phyloP scores from a whole-genome alignment of 2,797 vertebrate species.

The Leptodactylus fallax region DNA sequence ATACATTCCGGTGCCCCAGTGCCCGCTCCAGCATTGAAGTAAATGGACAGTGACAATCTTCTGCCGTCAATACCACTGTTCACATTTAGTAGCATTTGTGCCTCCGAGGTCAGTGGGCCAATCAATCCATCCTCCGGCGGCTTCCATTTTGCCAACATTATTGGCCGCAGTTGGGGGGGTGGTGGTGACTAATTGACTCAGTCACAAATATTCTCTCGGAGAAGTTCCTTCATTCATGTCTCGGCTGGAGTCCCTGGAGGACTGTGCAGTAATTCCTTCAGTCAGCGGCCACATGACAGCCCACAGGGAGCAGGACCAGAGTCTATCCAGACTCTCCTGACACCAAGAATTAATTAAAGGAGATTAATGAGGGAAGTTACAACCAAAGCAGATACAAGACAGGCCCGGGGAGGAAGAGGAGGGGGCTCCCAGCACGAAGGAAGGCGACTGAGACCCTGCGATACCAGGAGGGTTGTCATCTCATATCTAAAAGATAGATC shows the following conservation, averaged over 20 bases:
- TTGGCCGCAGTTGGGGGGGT: too few relatives aligned
- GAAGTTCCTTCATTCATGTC: background rate
- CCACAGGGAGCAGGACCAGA: background rate
- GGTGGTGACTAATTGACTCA: background rate
- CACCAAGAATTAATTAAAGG: constrained; percentile 2
- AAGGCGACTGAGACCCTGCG: background rate
- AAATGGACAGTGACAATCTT: background rate
- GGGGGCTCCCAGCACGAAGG: background rate
- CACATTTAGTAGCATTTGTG: background rate
- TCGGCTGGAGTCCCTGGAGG: too few relatives aligned
- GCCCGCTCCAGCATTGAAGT: background rate
- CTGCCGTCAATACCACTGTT: background rate
- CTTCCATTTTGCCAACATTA: background rate
- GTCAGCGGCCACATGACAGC: background rate
- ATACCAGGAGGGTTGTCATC: too few relatives aligned
- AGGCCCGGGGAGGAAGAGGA: background rate
- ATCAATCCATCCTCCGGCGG: background rate
- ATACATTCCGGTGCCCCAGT: background rate
- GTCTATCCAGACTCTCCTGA: background rate
- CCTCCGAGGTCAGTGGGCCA: background rate
- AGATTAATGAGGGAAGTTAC: constrained; percentile 25
- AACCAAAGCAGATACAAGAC: background rate
- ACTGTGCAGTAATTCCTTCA: background rate
- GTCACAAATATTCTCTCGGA: background rate
- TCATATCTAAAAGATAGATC: background rate